These are phyloP conservation scores for Ischnura elegans DNA, from an alignment of 2,888 invertebrate species.

Conservation along the genomic window DNA sequence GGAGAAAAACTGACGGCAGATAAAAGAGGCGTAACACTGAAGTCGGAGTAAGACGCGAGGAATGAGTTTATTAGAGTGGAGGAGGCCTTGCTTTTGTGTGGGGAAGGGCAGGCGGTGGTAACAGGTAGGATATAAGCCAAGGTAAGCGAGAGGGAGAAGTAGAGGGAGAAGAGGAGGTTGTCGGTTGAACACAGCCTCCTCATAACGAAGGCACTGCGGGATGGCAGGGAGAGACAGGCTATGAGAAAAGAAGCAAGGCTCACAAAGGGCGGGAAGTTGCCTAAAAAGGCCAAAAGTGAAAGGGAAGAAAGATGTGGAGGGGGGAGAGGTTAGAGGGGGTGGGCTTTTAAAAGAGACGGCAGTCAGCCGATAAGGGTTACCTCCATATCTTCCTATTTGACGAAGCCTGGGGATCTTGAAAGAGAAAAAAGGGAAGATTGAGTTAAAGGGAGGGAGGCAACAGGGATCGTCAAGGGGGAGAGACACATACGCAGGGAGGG, in stretches of 20 bases:
- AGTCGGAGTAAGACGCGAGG: background rate
- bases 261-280: slow-evolving; percentile 29
- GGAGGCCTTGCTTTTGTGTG: background rate
- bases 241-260: background rate
- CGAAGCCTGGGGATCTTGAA: slow-evolving; percentile 37
- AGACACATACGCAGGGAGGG: background rate
- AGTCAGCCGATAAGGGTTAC: slow-evolving; percentile 35
- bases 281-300: slow-evolving; percentile 38
- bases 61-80: slow-evolving; percentile 15
- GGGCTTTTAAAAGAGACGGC: background rate
- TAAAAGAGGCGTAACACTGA: slow-evolving; percentile 22
- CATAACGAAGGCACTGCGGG: background rate
- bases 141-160: background rate
- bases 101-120: background rate
- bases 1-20: background rate
- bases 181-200: background rate
- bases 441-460: background rate
- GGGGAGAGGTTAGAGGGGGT: background rate
- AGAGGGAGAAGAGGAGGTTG: background rate
- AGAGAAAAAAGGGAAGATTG: slow-evolving; percentile 16
- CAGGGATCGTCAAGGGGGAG: background rate
- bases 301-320: no score
- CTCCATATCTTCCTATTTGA: slow-evolving; percentile 32
- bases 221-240: no score
- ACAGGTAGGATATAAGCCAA: no score